phyloP scores from a whole-genome alignment of 2,888 invertebrate genomes.

The Scaptodrosophila latifasciaeformis region DNA sequence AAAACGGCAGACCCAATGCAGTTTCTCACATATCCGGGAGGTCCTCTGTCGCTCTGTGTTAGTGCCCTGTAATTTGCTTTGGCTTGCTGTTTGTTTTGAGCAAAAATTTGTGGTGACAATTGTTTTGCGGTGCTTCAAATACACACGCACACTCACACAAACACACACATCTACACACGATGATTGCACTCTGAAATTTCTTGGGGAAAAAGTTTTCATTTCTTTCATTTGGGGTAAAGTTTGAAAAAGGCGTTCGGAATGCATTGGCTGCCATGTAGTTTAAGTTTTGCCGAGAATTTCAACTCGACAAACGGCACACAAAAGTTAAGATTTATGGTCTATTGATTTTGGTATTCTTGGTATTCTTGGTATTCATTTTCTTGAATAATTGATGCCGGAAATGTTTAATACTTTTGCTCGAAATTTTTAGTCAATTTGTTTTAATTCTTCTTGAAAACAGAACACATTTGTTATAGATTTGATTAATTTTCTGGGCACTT shows the following conservation, averaged over 20 bases:
- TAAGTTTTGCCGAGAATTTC: not conserved
- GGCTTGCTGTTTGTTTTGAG: conserved; percentile 5
- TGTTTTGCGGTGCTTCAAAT: conserved; percentile 34
- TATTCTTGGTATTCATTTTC: too few species aligned
- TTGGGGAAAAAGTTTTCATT: conserved; percentile 24
- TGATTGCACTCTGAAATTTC: conserved; percentile 34
- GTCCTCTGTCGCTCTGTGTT: too few species aligned
- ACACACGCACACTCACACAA: too few species aligned
- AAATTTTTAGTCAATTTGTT: too few species aligned
- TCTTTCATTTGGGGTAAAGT: conserved; percentile 7
- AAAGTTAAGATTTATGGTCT: conserved; percentile 15
- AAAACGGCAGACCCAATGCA: too few species aligned
- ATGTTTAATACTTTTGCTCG: too few species aligned
- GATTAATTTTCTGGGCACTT: conserved; percentile 12
- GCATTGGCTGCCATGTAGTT: not conserved
- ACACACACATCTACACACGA: too few species aligned
- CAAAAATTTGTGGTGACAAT: conserved; percentile 61
- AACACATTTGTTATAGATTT: too few species aligned
- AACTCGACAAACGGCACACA: not conserved
- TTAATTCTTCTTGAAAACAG: too few species aligned
- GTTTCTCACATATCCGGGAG: too few species aligned
- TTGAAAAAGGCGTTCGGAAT: not conserved
- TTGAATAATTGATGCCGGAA: too few species aligned
- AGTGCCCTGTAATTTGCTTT: conserved; percentile 49
- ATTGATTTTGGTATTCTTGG: conserved; percentile 15